Percentiles rank a stretch among this genome's conserved stretches.
phyloP scores from a whole-genome alignment of 1,140 invertebrate genomes.

The Procambarus clarkii region DNA sequence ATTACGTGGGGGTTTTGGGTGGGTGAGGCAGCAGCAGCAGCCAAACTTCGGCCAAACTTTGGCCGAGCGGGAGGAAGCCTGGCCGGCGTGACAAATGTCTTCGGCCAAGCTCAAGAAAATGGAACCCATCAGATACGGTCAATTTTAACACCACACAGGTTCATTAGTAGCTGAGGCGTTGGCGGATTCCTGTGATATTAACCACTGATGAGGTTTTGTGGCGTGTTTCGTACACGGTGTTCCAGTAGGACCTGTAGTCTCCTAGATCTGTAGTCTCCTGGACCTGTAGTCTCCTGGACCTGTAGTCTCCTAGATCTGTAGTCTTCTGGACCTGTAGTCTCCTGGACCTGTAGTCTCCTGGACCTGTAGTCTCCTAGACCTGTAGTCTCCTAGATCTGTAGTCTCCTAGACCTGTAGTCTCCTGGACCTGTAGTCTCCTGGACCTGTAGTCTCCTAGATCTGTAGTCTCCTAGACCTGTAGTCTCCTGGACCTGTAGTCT shows the following conservation, averaged over 20 bases:
- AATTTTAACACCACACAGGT: not conserved
- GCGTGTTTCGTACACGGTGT: too few relatives aligned
- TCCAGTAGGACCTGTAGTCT: not conserved
- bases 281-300: not conserved
- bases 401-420: not conserved
- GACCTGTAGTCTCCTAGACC: not conserved
- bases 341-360: not conserved
- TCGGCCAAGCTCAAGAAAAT: not conserved
- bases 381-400: not conserved
- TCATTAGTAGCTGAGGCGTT: not conserved
- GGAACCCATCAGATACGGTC: slow-evolving; percentile 14
- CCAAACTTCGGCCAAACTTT: not conserved
- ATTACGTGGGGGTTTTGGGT: not conserved
- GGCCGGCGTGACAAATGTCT: not conserved
- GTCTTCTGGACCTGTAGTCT: not conserved
- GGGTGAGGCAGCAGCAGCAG: too few relatives aligned
- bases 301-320: not conserved
- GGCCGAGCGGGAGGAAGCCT: not conserved
- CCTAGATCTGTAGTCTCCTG: not conserved
- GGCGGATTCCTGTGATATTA: too few relatives aligned
- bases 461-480: not conserved
- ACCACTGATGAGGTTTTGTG: too few relatives aligned
- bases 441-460: not conserved
- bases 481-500: not conserved
- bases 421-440: not conserved